These are phyloP conservation scores for Chalcis sispes DNA, from an alignment of 2,888 invertebrate genomes.

Conservation along the genomic window DNA sequence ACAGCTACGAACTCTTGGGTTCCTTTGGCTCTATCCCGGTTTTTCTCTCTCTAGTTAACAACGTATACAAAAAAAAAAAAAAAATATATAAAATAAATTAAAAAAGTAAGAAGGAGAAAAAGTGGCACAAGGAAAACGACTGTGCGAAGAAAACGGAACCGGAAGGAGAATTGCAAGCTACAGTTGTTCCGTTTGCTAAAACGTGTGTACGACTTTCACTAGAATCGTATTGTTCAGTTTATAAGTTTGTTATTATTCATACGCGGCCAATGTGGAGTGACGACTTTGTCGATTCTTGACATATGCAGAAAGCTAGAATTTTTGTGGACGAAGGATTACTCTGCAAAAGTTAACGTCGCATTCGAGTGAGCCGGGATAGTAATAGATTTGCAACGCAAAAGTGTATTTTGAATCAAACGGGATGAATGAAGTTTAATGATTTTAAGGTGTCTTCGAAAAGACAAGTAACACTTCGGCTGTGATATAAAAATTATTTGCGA, in stretches of 20 bases:
- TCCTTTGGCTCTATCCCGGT: no score
- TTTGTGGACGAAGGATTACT: no score
- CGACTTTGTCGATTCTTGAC: no score
- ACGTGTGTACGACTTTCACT: constrained; percentile 27
- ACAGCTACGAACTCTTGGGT: no score
- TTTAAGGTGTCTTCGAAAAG: no score
- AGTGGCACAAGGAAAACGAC: not conserved
- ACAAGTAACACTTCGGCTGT: constrained; percentile 7
- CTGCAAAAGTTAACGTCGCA: no score
- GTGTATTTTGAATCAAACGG: no score
- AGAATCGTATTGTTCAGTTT: not conserved
- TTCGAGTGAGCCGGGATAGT: no score
- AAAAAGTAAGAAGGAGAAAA: not conserved
- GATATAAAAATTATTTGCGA: constrained; percentile 1
- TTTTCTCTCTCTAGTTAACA: not conserved
- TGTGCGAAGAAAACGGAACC: not conserved
- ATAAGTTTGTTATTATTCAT: not conserved
- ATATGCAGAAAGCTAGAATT: no score
- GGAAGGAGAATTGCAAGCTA: not conserved
- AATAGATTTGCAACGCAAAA: no score
- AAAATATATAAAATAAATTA: not conserved
- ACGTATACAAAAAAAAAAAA: not conserved
- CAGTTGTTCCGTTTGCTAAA: not conserved
- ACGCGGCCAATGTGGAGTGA: not conserved
- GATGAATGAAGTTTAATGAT: constrained; percentile 15